phyloP scores from a whole-genome alignment of 2,113 vertebrate genomes.

The Oxyruncus cristatus region DNA sequence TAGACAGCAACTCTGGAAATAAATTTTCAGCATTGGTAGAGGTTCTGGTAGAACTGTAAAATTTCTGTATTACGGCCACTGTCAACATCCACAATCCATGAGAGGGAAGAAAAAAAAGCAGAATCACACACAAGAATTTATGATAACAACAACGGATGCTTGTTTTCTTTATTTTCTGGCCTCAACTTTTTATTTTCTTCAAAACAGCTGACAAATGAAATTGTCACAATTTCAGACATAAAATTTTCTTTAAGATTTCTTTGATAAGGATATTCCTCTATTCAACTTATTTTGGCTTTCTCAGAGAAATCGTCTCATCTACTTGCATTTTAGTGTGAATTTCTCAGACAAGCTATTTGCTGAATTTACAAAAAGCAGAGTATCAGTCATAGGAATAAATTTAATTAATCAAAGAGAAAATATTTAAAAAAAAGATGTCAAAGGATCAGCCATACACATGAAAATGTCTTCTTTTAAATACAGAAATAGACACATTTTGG shows the following conservation, averaged over 20 bases:
- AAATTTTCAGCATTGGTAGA: background rate
- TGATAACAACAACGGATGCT: background rate
- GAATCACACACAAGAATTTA: background rate
- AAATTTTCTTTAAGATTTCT: background rate
- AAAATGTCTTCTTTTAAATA: background rate
- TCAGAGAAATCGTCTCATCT: background rate
- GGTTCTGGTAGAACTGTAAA: background rate
- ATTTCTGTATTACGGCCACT: background rate
- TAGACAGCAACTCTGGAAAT: background rate
- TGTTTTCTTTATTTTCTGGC: background rate
- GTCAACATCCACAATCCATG: background rate
- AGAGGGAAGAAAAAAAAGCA: background rate
- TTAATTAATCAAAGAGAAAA: background rate
- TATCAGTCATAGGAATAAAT: background rate
- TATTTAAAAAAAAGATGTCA: background rate
- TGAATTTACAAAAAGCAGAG: background rate
- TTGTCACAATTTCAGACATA: background rate
- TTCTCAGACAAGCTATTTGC: background rate
- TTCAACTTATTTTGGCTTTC: background rate
- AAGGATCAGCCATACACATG: background rate
- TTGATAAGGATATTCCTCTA: slow-evolving; percentile 1
- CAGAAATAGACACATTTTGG: background rate
- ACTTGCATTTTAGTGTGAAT: background rate
- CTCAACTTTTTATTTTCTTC: background rate
- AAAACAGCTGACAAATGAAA: slow-evolving; percentile 28